Base-by-base conservation (phyloP, 2,797 vertebrate species). In the Eremophila alpestris region DNA sequence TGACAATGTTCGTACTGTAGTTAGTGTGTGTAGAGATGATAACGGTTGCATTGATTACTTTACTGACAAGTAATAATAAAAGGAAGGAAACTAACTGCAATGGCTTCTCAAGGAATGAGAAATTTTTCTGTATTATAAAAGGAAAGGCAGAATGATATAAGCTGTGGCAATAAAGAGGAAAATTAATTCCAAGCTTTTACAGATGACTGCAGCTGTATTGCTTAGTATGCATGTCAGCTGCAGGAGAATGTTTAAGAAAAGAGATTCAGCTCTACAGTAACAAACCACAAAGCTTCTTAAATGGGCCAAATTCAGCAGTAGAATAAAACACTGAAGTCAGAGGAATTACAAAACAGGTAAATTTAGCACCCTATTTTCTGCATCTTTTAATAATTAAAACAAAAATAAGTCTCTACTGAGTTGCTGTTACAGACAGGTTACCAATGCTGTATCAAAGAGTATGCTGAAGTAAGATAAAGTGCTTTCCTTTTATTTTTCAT, bases 181-280 rank as follows among this genome's bases (percentile, higher is more conserved):
- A 95, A 96, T 94, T 94, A 95, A 96, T 88, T 96, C 87, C 88
- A 83, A 86, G 68, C 32, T 94, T 95, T 95, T 95, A 90, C 84
- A 89, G 80, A 95, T 95, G 89, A 56, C 71, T 86, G 87, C 71
- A 95, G 87, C 67, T 89, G 26, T 78, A 43, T 83, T 74, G 68
- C 77, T 91, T 77, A 76, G 63, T 88, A 90, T 95, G 68, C 87
- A 32, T 52, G 68, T 92, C 83, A 95, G 74, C 83, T 90, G 52
- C 24, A 93, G 78, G 16, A 88, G 71, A 91, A 88, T 63, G 55
- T 52, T 93, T 93, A 36, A 87, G 80, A 56, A 76, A 87, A 14
- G 49, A 81, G 63, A 77, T 77, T 91, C 71, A 34, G 36, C 36
- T 89, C 51, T 70, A 87, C 19, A 0, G 48, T 54, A 93, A 60